Evolutionary conservation across 2,888 invertebrate species (phyloP).

Genomic region (Zhuqinia jingwanae): DNA sequence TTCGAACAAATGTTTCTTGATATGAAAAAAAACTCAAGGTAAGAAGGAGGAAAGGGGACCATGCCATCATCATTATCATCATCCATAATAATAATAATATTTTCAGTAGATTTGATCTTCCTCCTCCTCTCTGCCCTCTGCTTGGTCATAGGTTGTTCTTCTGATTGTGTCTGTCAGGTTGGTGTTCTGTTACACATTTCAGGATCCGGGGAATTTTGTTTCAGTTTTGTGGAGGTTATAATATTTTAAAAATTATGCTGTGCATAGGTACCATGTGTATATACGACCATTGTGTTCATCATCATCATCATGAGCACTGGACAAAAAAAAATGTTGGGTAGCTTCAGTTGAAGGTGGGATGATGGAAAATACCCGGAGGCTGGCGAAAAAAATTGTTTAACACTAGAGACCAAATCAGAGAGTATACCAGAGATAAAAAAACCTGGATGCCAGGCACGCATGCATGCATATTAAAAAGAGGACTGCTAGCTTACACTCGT

Average conservation of each 20-base stretch:
- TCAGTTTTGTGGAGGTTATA: no score
- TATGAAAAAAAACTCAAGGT: conserved; percentile 3
- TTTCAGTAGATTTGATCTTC: not conserved
- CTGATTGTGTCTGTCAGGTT: conserved; percentile 32
- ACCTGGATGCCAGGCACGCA: conserved; percentile 40
- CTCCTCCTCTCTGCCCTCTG: no score
- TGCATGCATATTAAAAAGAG: conserved; percentile 53
- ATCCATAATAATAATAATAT: not conserved
- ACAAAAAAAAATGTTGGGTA: conserved; percentile 3
- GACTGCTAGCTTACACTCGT: not conserved
- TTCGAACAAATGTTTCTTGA: conserved; percentile 51
- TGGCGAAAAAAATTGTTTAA: conserved; percentile 46
- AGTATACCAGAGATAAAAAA: not conserved
- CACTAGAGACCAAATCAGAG: not conserved
- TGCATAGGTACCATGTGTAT: no score
- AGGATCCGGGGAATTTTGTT: conserved; percentile 50
- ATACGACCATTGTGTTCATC: no score
- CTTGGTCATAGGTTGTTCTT: not conserved
- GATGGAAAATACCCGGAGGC: conserved; percentile 59
- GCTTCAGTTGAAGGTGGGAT: not conserved
- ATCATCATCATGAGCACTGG: no score
- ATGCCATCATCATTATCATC: not conserved
- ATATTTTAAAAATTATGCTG: no score
- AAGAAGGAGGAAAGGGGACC: not conserved
- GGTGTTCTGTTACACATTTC: conserved; percentile 65